phyloP scores from a whole-genome alignment of 2,888 invertebrate species.

The Aromia moschata region DNA sequence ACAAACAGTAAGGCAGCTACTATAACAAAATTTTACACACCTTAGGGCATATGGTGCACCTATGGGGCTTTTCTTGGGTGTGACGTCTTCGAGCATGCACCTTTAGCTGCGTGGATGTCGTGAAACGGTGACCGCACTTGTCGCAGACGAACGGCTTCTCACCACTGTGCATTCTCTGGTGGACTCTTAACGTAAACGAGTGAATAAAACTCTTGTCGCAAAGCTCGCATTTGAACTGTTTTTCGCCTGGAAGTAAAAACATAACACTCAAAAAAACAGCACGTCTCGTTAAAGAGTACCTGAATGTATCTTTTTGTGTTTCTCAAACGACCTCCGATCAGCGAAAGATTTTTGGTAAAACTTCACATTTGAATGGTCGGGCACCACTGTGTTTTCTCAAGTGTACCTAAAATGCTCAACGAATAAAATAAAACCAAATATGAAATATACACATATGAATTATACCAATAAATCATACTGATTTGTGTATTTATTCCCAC shows the following conservation, averaged over 20 bases:
- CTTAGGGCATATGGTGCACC: constrained; percentile 49
- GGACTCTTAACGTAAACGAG: constrained; percentile 48
- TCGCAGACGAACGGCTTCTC: constrained; percentile 51
- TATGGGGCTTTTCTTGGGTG: constrained; percentile 49
- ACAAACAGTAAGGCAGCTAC: not conserved
- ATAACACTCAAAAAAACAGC: not conserved
- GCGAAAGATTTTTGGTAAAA: constrained; percentile 49
- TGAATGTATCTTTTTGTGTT: constrained; percentile 51
- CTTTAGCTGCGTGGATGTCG: constrained; percentile 50
- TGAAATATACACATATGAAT: not conserved
- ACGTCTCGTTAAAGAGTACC: constrained; percentile 33
- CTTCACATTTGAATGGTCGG: constrained; percentile 45
- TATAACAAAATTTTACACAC: too few species aligned
- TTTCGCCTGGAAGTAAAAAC: constrained; percentile 43
- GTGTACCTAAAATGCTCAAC: constrained; percentile 46
- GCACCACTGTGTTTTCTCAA: constrained; percentile 49
- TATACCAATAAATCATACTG: constrained; percentile 48
- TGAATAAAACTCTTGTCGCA: constrained; percentile 51
- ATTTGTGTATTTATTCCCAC: constrained; percentile 49
- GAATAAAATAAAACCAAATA: not conserved
- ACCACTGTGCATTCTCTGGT: constrained; percentile 48
- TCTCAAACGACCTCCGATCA: constrained; percentile 48
- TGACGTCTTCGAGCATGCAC: constrained; percentile 49
- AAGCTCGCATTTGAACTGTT: constrained; percentile 46
- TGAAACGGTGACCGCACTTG: constrained; percentile 48